Evolutionary conservation across 2,113 vertebrate genomes (phyloP), one percentile per base, ranked within the genome.

Genomic region (Tonatia bakeri): DNA sequence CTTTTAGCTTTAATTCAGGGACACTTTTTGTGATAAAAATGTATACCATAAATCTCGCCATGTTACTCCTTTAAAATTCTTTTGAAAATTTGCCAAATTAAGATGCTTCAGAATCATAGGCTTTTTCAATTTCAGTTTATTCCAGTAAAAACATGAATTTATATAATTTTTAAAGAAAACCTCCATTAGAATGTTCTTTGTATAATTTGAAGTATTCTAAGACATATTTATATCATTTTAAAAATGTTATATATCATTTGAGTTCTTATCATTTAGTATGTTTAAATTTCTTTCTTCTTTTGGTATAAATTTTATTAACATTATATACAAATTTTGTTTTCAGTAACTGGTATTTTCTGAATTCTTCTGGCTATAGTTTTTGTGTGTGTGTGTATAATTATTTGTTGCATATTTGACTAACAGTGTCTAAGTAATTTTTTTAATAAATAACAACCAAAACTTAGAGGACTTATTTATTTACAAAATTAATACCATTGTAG

Each of bases 11-110:
- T 90, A 54, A 87, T 83, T 87, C 26, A 52, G 77, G 69, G 33
- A 73, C 90, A 86, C 22, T 24, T 86, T 56, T 4, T 56, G 72
- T 85, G 26, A 84, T 83, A 64, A 89, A 80, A 94, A 79, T 43
- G 16, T 67, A 10, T 73, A 83, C 90, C 75, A 59, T 22, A 73
- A 96, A 94, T 75, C 19, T 75, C 43, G 19, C 45, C 7, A 54
- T 88, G 40, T 87, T 85, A 50, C 81, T 45, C 67, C 15, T 70
- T 84, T 77, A 12, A 90, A 90, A 84, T 80, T 94, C 80, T 59
- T 94, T 50, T 86, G 56, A 73, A 61, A 91, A 50, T 52, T 87
- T 91, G 38, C 40, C 65, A 81, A 93, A 50, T 80, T 84, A 75
- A 85, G 22, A 28, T 81, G 50, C 43, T 73, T 24, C 22, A 87